Base-by-base conservation (phyloP, 1,140 invertebrate genomes). In the Drosophila elegans region DNA sequence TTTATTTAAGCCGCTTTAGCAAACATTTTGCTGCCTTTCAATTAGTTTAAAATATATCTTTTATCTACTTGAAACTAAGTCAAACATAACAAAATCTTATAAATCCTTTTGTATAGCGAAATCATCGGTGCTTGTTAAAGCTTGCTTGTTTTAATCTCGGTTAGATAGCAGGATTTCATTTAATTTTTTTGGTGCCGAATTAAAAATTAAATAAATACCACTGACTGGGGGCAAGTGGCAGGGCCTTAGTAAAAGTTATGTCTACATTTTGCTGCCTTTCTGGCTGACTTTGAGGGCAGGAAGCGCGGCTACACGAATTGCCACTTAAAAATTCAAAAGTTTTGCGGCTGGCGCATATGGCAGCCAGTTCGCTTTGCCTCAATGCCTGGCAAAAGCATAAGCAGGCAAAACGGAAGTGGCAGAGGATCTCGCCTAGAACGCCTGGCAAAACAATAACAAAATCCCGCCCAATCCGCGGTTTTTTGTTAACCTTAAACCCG, bases 321-420 rank as follows among this genome's bases (percentile, higher is more conserved):
- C 86, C 86, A 90, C 85, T 90, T 90, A 90, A 90, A 90, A 90
- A 90, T 90, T 90, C 86, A 90, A 90, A 82, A 90, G 81, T 88
- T 89, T 80, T 88, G 84, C 66, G 84, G 83, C 72, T 75, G 75
- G 41, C 83, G 83, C 82, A 85, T 85, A 85, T 85, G 82, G 83
- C 74, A 62, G 63, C 49, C 45, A 41, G 53, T 34, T 52, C 42
- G 29, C 25, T 29, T 67, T 36, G 38, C 41, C 49, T 56, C 60
- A 69, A 61, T 55, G 73, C 46, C n/a, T 53, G 71, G 64, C 71
- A 64, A 48, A 57, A 71, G 66, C 71, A 64, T 53, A 57, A 71
- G 66, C 75, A 53, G 59, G 68, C 54, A n/a, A 49, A 78, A 41
- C 38, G 39, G 61, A 51, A 68, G 60, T 34, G 73, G 45, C 12